Base-by-base conservation (phyloP, 2,797 vertebrate genomes). In the Sebastes melanostomus region DNA sequence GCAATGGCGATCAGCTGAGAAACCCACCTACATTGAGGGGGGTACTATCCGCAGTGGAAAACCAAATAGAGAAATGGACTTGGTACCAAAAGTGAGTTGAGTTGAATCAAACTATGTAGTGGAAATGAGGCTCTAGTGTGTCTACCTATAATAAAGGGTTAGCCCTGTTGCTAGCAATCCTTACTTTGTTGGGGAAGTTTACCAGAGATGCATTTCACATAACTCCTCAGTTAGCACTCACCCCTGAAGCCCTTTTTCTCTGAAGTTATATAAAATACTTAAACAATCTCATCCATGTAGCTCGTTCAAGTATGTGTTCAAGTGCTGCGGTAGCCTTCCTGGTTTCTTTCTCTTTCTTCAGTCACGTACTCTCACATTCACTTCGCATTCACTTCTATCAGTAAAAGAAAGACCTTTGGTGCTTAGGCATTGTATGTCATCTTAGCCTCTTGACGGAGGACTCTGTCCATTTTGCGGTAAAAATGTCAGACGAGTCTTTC, bases 401-500 rank as follows among this genome's bases (percentile, higher is more conserved):
- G 12, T 14, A 25, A 14, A n/a, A 58, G 36, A 65, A 25, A 30
- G 6, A 54, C 32, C 24, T 55, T 56, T 38, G 46, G 25, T 38
- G 59, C 34, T 55, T 20, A 66, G 20, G 66, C 38, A 62, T 34
- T 4, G 22, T n/a, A 38, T 72, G 59, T 78, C 59, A 34, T 58
- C 34, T 32, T 24, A 18, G 14, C 55, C 67, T 61, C 29, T 77
- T 27, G 42, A 77, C 42, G 66, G 66, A 65, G 36, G 66, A 81
- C 25, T 60, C 60, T 24, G 62, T 6, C 12, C 18, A 34, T 55
- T 56, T 56, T 13, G 29, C n/a, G 27, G 18, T 29, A n/a, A 67
- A 73, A 34, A 58, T 12, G 32, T 68, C 62, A 56, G 65, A 4
- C 65, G 30, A 42, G 34, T 62, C 42, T 72, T 56, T 75, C 30